Conservation (phyloP, 2,113 vertebrate species). For the Mirounga angustirostris region DNA sequence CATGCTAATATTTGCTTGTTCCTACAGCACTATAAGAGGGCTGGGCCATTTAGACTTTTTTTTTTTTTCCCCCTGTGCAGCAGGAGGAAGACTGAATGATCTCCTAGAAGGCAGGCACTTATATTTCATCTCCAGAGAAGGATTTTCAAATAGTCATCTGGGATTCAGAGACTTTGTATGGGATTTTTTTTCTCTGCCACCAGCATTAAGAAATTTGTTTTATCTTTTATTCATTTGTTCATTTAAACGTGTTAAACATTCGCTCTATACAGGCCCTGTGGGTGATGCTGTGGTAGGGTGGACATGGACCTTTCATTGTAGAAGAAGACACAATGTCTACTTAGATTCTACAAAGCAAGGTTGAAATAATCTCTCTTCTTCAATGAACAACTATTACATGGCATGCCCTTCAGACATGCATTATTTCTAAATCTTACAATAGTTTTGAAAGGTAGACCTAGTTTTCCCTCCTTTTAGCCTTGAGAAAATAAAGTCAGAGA, state of each 20-base stretch:
- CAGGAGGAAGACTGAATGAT: neutral
- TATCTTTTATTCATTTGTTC: neutral
- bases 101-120: neutral
- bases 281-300: neutral
- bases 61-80: neutral
- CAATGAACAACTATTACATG: neutral
- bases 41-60: neutral
- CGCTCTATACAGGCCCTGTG: neutral
- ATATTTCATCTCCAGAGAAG: neutral
- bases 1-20: conserved; percentile 33
- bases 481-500: neutral
- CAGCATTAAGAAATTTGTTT: neutral
- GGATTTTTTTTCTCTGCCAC: neutral
- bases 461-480: neutral
- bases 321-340: neutral
- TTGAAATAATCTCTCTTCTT: neutral
- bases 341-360: neutral
- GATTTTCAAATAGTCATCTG: conserved; percentile 36
- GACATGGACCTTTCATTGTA: neutral
- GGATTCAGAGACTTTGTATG: neutral
- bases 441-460: neutral
- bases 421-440: conserved; percentile 9
- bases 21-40: neutral
- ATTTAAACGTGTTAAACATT: conserved; percentile 1
- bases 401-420: neutral